These are phyloP conservation scores for Astropecten irregularis DNA, from an alignment of 53 echinoderm and acorn worm genomes.

Conservation along the genomic window DNA sequence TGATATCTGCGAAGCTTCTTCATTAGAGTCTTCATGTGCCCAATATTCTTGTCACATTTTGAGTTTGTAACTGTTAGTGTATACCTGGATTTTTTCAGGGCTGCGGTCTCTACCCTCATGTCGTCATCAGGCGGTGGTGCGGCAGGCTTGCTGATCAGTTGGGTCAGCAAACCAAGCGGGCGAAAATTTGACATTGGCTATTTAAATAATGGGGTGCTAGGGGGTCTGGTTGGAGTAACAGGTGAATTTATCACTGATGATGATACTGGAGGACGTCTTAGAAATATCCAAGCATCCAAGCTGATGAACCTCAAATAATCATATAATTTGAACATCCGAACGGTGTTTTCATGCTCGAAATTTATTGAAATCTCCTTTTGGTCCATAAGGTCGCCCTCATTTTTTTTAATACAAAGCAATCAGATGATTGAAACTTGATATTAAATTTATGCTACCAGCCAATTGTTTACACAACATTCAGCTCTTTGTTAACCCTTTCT, in stretches of 20 bases:
- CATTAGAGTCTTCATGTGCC: too few species aligned
- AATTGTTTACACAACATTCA: too few species aligned
- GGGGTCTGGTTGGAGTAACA: slow-evolving; percentile 85
- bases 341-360: not conserved
- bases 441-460: too few species aligned
- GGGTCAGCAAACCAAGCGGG: slow-evolving; percentile 50
- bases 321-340: not conserved
- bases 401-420: too few species aligned
- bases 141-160: slow-evolving; percentile 60
- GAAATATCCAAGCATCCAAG: not conserved
- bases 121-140: slow-evolving; percentile 81
- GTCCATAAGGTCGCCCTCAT: too few species aligned
- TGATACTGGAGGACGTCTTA: not conserved
- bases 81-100: slow-evolving; percentile 22
- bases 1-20: too few species aligned
- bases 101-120: slow-evolving; percentile 68
- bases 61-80: too few species aligned
- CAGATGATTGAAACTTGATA: too few species aligned
- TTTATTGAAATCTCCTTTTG: too few species aligned
- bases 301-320: too few species aligned
- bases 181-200: slow-evolving; percentile 89
- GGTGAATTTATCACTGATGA: slow-evolving; percentile 49
- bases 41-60: too few species aligned
- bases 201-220: slow-evolving; percentile 90
- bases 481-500: too few species aligned